phyloP scores from a whole-genome alignment of 30 jellyfish, hydroid and myxozoan genomes.

The Pelagia noctiluca region DNA sequence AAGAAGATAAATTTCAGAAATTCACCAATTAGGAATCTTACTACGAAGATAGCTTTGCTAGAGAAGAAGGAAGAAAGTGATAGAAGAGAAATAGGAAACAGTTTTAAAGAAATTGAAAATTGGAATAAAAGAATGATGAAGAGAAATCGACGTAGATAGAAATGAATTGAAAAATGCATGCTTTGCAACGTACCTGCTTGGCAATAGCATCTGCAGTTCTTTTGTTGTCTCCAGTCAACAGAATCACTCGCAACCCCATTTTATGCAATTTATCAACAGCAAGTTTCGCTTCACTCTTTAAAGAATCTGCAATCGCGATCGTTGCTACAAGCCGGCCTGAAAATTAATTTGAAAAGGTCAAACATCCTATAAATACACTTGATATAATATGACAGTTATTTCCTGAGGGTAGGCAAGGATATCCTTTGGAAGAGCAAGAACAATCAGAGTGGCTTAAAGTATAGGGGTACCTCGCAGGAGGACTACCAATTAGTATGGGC shows the following conservation, averaged over 20 bases:
- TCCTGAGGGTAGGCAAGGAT: too few relatives aligned
- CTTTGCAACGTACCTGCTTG: slow-evolving; percentile 68
- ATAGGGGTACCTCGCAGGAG: neutral
- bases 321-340: slow-evolving; percentile 79
- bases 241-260: slow-evolving; percentile 88
- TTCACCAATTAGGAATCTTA: too few relatives aligned
- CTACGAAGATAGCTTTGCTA: neutral
- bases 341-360: neutral
- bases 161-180: neutral
- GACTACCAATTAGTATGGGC: too few relatives aligned
- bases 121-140: too few relatives aligned
- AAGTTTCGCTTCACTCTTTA: slow-evolving; percentile 81
- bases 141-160: too few relatives aligned
- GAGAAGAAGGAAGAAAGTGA: neutral
- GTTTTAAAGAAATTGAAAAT: too few relatives aligned
- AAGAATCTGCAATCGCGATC: slow-evolving; percentile 89
- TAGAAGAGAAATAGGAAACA: neutral
- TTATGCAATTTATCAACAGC: slow-evolving; percentile 80
- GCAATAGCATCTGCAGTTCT: slow-evolving; percentile 97
- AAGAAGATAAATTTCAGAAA: neutral
- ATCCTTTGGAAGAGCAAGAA: neutral
- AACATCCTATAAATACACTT: neutral
- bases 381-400: too few relatives aligned
- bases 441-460: neutral
- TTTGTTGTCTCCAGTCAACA: slow-evolving; percentile 98